A percentile compares a stretch with the other conserved stretches of the same genome.
These are phyloP conservation scores for Eciton burchellii DNA, from an alignment of 1,140 invertebrate genomes.

Conservation along the genomic window DNA sequence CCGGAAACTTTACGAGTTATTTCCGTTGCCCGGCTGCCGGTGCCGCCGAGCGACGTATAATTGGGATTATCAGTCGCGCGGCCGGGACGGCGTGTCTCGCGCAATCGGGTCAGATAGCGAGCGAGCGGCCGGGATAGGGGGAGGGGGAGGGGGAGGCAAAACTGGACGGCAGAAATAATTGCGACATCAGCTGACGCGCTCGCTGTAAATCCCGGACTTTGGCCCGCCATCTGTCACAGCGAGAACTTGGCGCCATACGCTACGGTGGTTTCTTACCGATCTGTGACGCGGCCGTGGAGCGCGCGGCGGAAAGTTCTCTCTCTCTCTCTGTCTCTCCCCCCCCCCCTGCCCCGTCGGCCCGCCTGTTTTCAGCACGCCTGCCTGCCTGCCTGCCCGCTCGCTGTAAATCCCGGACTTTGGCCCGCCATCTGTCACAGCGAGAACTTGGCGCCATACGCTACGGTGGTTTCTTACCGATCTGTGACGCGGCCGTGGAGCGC, in stretches of 20 bases:
- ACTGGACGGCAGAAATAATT: constrained; percentile 73
- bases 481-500: neutral
- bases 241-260: constrained; percentile 76
- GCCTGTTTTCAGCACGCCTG: constrained; percentile 47
- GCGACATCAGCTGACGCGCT: constrained; percentile 73
- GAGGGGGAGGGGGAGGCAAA: no score
- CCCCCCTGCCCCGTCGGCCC: no score
- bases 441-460: constrained; percentile 76
- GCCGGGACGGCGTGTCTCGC: constrained; percentile 9
- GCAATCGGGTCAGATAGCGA: constrained; percentile 53
- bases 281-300: constrained; percentile 5
- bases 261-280: constrained; percentile 72
- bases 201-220: constrained; percentile 74
- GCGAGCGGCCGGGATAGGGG: no score
- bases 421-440: constrained; percentile 72
- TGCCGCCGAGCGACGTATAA: constrained; percentile 45
- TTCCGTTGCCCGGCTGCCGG: constrained; percentile 11
- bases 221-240: constrained; percentile 72
- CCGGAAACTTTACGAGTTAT: constrained; percentile 55
- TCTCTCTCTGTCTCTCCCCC: no score
- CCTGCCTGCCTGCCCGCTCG: constrained; percentile 53
- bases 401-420: constrained; percentile 74
- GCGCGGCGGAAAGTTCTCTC: constrained; percentile 63
- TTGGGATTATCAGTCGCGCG: constrained; percentile 62
- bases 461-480: constrained; percentile 72